phyloP scores from a whole-genome alignment of 2,797 vertebrate genomes.

The Sebastes cheni region DNA sequence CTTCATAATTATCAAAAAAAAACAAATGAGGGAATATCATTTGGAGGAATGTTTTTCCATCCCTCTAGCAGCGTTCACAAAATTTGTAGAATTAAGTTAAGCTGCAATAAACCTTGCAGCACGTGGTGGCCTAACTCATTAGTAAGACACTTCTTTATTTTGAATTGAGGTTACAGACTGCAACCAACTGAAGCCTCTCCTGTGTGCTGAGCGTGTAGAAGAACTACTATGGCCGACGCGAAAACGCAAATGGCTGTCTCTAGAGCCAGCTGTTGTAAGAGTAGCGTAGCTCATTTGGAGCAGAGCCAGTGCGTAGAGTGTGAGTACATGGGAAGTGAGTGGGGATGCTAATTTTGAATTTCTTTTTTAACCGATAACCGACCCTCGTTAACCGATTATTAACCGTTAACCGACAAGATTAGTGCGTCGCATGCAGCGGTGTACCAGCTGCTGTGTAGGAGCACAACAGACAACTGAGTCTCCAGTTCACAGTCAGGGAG shows the following conservation, averaged over 20 bases:
- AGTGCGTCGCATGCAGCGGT: no score
- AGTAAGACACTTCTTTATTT: not conserved
- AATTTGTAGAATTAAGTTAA: not conserved
- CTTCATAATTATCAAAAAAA: not conserved
- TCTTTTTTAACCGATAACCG: not conserved
- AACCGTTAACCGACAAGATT: not conserved
- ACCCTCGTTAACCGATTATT: not conserved
- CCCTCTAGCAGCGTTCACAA: not conserved
- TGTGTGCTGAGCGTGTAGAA: not conserved
- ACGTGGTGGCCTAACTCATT: not conserved
- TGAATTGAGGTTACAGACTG: not conserved
- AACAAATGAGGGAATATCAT: not conserved
- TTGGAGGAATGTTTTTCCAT: not conserved
- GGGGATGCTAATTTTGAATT: not conserved
- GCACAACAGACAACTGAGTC: no score
- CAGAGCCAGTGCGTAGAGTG: not conserved
- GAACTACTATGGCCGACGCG: not conserved
- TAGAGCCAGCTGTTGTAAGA: not conserved
- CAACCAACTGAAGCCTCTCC: not conserved
- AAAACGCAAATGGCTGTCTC: not conserved
- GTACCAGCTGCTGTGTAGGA: fast-evolving
- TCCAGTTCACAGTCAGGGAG: no score
- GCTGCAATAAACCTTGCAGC: not conserved
- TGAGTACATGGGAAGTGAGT: not conserved
- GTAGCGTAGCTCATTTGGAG: not conserved